Base-by-base conservation (phyloP, 2,888 invertebrate genomes). In the Eilema griseolum region DNA sequence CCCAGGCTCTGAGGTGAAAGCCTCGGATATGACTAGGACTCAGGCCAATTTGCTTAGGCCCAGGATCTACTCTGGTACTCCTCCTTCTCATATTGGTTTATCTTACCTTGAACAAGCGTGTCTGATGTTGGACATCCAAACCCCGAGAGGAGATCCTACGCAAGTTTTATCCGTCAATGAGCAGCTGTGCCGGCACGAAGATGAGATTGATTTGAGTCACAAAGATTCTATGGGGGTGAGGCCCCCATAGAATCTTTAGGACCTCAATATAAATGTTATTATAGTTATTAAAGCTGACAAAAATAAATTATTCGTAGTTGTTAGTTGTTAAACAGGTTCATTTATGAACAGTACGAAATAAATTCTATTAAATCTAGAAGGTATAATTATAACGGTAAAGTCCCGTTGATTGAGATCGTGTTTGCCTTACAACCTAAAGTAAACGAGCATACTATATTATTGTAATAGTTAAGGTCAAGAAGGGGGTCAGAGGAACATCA, bases 391-490 rank as follows among this genome's bases (percentile, higher is more conserved):
- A 57, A 72, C 70, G 64, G 68, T 66, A 70, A 73, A 79, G 70
- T 77, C 66, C 82, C 80, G 79, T 80, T 80, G 75, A 79, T 81
- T 77, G 80, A 79, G 76, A 73, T 70, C 66, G 69, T 67, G 69
- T 66, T 65, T 71, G 64, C 73, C 66, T 75, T 73, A 64, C 68
- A 70, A 73, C 52, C 61, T 41, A 57, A 70, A 72, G 72, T 76
- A 69, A 79, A 79, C 72, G 74, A 81, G 73, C 61, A 33, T 46
- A 66, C 59, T 31, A 37, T 60, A 26, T 26, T 66, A 66, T 57
- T 66, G 28, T 66, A 57, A 66, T 56, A 37, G 66, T 37, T 57
- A 33, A 57, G 66, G 57, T 66, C 66, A 57, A 66, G 66, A 57
- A 57, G 33, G 57, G 24, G 66, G 66, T 66, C 52, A 66, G 57